phyloP scores from a whole-genome alignment of 1,140 invertebrate species.

The Sinonovacula constricta region DNA sequence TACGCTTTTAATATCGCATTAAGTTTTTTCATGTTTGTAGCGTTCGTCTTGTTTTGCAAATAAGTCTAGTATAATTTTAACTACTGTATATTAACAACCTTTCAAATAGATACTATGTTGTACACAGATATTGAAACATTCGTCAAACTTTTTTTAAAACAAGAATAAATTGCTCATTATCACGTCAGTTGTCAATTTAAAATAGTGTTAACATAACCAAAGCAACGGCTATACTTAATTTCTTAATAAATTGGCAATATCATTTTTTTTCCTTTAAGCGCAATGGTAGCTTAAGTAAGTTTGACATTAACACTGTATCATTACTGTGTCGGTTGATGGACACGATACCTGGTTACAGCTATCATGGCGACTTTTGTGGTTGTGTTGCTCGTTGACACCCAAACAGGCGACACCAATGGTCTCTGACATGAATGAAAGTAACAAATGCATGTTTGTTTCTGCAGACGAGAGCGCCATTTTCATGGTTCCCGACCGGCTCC shows the following conservation, averaged over 20 bases:
- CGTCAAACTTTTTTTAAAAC: not conserved
- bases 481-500: conserved; percentile 75
- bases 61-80: not conserved
- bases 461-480: conserved; percentile 73
- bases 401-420: too few species aligned
- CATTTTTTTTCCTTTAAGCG: not conserved
- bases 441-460: too few species aligned
- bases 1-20: conserved; percentile 35
- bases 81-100: not conserved
- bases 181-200: too few species aligned
- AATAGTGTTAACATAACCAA: too few species aligned
- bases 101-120: not conserved
- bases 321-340: not conserved
- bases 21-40: not conserved
- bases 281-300: not conserved
- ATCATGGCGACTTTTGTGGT: not conserved
- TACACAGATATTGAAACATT: not conserved
- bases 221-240: too few species aligned
- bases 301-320: not conserved
- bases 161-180: too few species aligned
- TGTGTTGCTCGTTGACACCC: not conserved
- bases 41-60: not conserved
- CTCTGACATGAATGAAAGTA: too few species aligned
- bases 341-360: not conserved
- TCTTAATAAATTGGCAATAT: too few species aligned